A percentile compares a stretch with the other conserved stretches of the same genome.
Evolutionary conservation across 2,113 vertebrate species (phyloP).

Genomic region (Papio anubis): DNA sequence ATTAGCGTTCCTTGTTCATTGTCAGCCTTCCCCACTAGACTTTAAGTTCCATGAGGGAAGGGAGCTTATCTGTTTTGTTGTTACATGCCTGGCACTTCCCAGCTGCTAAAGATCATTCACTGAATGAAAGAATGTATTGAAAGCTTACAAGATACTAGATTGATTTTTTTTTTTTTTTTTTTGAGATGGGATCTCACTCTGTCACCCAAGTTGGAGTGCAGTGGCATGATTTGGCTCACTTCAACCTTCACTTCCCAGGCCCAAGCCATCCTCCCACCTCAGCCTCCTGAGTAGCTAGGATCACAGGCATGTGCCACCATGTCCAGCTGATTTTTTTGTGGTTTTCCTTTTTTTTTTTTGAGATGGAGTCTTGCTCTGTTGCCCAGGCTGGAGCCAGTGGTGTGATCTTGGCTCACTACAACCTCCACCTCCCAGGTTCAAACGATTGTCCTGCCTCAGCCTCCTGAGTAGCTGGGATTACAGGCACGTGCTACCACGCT

Average conservation of each 20-base stretch:
- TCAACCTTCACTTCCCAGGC: neutral
- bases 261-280: neutral
- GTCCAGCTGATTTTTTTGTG: neutral
- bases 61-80: neutral
- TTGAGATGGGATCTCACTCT: too few species aligned
- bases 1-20: neutral
- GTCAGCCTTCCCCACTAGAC: neutral
- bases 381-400: too few species aligned
- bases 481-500: too few species aligned
- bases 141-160: neutral
- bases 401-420: too few species aligned
- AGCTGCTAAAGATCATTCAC: neutral
- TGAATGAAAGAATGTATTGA: neutral
- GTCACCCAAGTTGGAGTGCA: neutral
- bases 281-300: neutral
- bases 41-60: neutral
- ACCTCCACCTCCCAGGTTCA: too few species aligned
- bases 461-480: too few species aligned
- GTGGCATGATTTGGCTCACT: neutral
- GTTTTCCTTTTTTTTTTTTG: neutral
- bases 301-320: neutral
- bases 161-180: neutral
- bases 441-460: too few species aligned
- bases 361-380: too few species aligned
- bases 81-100: neutral